A percentile compares a stretch with the other conserved stretches of the same genome.
These are phyloP conservation scores for Spea multiplicata DNA, from an alignment of 2,113 vertebrate species.

Conservation along the genomic window DNA sequence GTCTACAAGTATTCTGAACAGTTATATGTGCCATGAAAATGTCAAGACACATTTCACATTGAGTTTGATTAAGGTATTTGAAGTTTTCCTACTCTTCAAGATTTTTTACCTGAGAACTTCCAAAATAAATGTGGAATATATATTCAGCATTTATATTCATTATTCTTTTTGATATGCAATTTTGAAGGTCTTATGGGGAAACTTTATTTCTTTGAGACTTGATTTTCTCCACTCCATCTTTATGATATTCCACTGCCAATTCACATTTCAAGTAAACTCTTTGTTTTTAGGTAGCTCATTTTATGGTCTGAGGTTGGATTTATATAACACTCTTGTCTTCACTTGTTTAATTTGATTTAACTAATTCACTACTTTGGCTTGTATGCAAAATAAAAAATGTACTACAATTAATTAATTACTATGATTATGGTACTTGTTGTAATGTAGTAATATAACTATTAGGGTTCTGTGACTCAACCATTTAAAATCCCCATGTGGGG, in stretches of 20 bases:
- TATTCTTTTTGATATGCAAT: background rate
- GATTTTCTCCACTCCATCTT: background rate
- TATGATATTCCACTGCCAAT: background rate
- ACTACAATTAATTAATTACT: no score
- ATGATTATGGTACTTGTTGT: no score
- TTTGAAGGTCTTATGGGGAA: background rate
- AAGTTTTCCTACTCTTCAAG: background rate
- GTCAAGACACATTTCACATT: no score
- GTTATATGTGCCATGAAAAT: background rate
- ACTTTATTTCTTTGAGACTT: background rate
- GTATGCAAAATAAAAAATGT: no score
- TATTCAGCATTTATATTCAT: slow-evolving; percentile 11
- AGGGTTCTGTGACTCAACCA: no score
- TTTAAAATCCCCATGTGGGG: no score
- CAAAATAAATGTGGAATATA: background rate
- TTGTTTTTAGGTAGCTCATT: background rate
- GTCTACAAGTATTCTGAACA: background rate
- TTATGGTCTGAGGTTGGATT: background rate
- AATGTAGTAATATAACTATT: no score
- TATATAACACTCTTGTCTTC: no score
- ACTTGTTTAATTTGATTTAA: no score
- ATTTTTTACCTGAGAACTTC: background rate
- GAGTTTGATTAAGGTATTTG: background rate
- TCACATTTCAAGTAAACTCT: background rate
- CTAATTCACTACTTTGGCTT: no score